These are phyloP conservation scores for Coenobita brevimanus DNA, from an alignment of 1,140 invertebrate genomes.

Conservation along the genomic window DNA sequence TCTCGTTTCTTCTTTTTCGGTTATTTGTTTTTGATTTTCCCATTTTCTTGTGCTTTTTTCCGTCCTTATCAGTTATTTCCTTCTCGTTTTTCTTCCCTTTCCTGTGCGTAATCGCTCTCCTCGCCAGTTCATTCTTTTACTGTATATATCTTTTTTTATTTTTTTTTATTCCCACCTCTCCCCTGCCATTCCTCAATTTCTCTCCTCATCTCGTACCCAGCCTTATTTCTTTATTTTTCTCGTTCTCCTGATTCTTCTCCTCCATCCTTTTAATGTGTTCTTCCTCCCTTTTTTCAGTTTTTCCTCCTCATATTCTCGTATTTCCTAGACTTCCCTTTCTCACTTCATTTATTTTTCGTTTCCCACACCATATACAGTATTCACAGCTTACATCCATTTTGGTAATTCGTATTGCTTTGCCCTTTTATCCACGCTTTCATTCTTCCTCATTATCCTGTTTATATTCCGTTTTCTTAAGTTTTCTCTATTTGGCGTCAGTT, in stretches of 20 bases:
- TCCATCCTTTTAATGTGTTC: neutral
- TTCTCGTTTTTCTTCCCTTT: neutral
- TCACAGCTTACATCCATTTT: too few species aligned
- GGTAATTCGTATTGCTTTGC: too few species aligned
- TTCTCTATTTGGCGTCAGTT: too few species aligned
- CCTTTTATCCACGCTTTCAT: too few species aligned
- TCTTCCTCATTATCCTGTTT: neutral
- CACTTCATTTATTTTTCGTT: too few species aligned
- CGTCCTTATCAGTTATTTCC: neutral
- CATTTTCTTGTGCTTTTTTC: neutral
- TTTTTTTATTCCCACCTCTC: neutral
- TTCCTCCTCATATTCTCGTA: neutral
- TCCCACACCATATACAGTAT: too few species aligned
- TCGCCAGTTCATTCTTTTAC: neutral
- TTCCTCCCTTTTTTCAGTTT: neutral
- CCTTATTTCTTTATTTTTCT: too few species aligned
- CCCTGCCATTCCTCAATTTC: neutral
- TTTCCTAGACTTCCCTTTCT: too few species aligned
- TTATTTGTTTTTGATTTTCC: neutral
- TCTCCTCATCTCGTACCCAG: too few species aligned
- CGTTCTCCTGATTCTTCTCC: neutral
- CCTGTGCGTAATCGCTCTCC: neutral
- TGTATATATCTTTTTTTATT: neutral
- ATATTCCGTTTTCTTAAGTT: neutral
- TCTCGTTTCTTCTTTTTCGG: neutral